These are phyloP conservation scores for Phasianus colchicus DNA, from an alignment of 2,113 vertebrate species.

Conservation along the genomic window DNA sequence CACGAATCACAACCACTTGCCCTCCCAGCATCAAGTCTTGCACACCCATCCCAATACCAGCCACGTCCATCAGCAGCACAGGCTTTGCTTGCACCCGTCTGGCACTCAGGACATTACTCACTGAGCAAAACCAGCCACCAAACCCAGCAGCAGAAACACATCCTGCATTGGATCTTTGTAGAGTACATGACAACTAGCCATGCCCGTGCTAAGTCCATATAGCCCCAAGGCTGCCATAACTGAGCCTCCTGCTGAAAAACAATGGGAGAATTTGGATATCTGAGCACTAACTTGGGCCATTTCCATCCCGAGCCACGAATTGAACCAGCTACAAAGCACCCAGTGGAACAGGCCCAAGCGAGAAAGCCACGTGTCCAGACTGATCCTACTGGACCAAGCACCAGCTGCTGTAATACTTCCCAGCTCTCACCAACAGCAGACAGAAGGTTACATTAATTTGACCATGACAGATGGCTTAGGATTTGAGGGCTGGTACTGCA, in stretches of 20 bases:
- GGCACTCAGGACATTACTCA: not conserved
- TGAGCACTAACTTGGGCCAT: not conserved
- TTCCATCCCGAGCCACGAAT: not conserved
- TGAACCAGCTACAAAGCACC: not conserved
- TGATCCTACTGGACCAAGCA: not conserved
- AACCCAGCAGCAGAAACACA: not conserved
- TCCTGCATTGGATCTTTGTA: not conserved
- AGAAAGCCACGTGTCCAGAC: not conserved
- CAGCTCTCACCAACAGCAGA: not conserved
- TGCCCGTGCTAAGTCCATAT: not conserved
- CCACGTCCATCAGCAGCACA: fast-evolving
- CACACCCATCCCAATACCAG: not conserved
- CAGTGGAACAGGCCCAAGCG: not conserved
- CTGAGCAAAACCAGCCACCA: not conserved
- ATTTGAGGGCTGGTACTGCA: not conserved
- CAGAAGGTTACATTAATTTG: not conserved
- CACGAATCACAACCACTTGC: not conserved
- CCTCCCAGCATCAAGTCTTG: not conserved
- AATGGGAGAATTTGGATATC: not conserved
- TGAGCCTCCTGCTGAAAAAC: not conserved
- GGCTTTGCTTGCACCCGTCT: no score
- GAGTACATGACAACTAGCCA: not conserved
- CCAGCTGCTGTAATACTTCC: not conserved
- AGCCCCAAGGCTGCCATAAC: not conserved
- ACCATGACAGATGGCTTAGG: not conserved